Evolutionary conservation across 2,888 invertebrate species (phyloP).

Genomic region (Tipula confusa): DNA sequence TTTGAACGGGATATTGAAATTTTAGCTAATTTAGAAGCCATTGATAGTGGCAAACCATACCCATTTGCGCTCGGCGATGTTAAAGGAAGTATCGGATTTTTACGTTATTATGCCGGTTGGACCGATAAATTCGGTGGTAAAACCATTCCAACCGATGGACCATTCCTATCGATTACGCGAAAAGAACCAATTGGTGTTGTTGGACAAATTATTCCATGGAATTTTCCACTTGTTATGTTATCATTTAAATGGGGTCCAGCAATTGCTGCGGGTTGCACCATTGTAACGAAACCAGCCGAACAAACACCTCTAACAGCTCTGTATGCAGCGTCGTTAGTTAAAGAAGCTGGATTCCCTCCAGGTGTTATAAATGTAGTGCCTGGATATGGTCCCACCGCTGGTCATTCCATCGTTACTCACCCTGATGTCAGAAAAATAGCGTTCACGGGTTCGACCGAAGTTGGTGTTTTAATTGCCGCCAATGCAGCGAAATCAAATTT

Average conservation of each 20-base stretch:
- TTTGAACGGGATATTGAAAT: conserved; percentile 69
- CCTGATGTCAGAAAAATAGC: conserved; percentile 68
- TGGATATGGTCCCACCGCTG: conserved; percentile 72
- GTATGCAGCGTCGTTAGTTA: conserved; percentile 64
- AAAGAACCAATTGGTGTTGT: conserved; percentile 75
- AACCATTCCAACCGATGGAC: conserved; percentile 69
- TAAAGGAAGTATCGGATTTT: conserved; percentile 49
- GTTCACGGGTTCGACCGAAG: conserved; percentile 71
- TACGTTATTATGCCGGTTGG: conserved; percentile 77
- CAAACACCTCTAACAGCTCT: conserved; percentile 79
- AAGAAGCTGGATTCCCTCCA: conserved; percentile 75
- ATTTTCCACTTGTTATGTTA: conserved; percentile 73
- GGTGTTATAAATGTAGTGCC: conserved; percentile 73
- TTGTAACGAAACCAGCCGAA: conserved; percentile 79
- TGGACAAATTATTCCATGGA: conserved; percentile 80
- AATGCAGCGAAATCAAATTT: conserved; percentile 72
- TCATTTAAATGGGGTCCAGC: conserved; percentile 75
- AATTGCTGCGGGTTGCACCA: conserved; percentile 63
- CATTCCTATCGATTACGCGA: conserved; percentile 58
- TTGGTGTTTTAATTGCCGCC: conserved; percentile 49
- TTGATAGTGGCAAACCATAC: conserved; percentile 77
- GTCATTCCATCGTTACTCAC: conserved; percentile 66
- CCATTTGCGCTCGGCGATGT: conserved; percentile 55
- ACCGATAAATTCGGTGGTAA: conserved; percentile 82
- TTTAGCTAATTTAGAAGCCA: conserved; percentile 69